A percentile compares a stretch with the other conserved stretches of the same genome.
Evolutionary conservation across 2,113 vertebrate species (phyloP).

Genomic region (Aplodontia rufa): DNA sequence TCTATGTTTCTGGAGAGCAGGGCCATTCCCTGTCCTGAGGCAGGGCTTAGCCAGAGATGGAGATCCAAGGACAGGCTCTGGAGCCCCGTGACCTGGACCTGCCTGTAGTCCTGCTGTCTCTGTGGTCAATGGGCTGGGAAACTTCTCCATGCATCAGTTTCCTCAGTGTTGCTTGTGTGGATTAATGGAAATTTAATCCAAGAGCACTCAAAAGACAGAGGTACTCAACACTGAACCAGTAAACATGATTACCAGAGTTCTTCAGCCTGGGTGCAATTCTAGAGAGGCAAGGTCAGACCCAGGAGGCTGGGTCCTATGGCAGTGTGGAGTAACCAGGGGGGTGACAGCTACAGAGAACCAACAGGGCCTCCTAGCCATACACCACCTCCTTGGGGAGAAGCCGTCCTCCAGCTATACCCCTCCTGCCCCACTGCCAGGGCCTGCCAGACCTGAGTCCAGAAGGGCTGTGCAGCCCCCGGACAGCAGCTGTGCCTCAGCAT

Average conservation of each 20-base stretch:
- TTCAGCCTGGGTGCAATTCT: fast-evolving
- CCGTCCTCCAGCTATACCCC: neutral
- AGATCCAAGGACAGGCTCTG: neutral
- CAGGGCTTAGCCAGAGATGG: neutral
- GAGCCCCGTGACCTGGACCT: neutral
- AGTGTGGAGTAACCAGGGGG: neutral
- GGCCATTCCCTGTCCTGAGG: neutral
- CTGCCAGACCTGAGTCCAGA: too few species aligned
- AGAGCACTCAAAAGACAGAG: neutral
- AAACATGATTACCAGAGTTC: neutral
- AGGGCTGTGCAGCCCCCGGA: neutral
- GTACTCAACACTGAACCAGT: neutral
- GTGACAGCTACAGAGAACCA: too few species aligned
- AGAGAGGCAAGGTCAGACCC: neutral
- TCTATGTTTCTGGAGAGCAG: too few species aligned
- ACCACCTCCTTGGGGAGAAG: neutral
- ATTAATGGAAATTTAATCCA: neutral
- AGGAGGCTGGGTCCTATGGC: neutral
- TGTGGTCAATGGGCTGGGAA: neutral
- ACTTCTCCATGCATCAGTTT: neutral
- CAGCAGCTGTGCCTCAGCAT: neutral
- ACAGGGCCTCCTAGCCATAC: fast-evolving
- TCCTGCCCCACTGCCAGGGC: neutral
- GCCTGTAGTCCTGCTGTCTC: too few species aligned
- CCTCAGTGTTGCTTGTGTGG: too few species aligned